These are phyloP conservation scores for Hippocampus kuda DNA, from an alignment of 2,797 vertebrate species.

Conservation along the genomic window DNA sequence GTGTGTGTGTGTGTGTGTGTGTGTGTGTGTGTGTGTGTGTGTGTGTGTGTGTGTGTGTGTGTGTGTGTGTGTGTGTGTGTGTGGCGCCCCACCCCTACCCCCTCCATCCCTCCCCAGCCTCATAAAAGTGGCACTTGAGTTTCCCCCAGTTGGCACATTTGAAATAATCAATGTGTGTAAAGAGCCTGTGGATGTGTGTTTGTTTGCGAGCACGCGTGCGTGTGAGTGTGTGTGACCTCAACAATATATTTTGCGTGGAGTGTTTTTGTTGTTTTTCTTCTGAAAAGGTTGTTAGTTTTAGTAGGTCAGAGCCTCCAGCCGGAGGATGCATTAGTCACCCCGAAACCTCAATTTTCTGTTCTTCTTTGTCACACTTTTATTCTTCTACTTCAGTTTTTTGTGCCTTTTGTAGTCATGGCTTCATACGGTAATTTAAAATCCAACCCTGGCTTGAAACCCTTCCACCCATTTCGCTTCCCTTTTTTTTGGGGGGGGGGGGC, in stretches of 20 bases:
- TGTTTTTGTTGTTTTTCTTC: conserved; percentile 13
- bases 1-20: conserved; percentile 5
- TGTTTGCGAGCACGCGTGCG: conserved; percentile 5
- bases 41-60: conserved; percentile 2
- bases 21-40: not conserved
- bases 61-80: conserved; percentile 5
- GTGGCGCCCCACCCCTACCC: not conserved
- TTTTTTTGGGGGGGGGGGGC: conserved; percentile 6
- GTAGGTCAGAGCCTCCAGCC: conserved; percentile 28
- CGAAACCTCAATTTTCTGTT: not conserved
- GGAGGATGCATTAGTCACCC: not conserved
- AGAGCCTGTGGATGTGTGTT: conserved; percentile 23
- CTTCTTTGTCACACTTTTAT: not conserved
- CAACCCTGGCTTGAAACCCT: not conserved
- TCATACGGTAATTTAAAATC: not conserved
- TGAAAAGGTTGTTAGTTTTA: conserved; percentile 15
- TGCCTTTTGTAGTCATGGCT: not conserved
- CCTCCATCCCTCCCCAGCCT: not conserved
- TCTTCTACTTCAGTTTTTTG: not conserved
- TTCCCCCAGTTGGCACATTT: conserved; percentile 30
- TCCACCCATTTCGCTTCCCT: not conserved
- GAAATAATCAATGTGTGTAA: conserved; percentile 50
- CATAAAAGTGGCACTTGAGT: conserved; percentile 21
- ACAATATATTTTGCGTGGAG: conserved; percentile 27
- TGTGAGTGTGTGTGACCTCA: conserved; percentile 16